A percentile compares a stretch with the other conserved stretches of the same genome.
These are phyloP conservation scores for Pantala flavescens DNA, from an alignment of 1,140 invertebrate genomes.

Conservation along the genomic window DNA sequence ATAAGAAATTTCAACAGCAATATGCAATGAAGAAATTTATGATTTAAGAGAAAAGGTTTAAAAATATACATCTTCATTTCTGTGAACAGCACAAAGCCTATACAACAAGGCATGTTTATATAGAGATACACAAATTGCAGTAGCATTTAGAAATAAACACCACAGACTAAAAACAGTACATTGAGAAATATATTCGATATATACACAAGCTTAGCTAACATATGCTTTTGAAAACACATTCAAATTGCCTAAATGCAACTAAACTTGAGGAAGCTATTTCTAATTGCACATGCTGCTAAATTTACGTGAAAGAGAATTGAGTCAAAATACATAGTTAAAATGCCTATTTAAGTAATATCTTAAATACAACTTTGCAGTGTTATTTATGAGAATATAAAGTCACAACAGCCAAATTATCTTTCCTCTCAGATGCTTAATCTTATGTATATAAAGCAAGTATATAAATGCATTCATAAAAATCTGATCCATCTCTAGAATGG, in stretches of 20 bases:
- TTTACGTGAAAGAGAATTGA: not conserved
- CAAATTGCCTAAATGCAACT: too few relatives aligned
- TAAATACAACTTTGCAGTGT: not conserved
- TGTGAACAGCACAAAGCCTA: constrained; percentile 1
- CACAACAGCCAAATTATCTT: not conserved
- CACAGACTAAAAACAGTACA: not conserved
- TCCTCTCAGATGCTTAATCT: not conserved
- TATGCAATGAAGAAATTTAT: not conserved
- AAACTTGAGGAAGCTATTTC: too few relatives aligned
- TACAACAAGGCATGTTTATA: not conserved
- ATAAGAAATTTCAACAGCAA: not conserved
- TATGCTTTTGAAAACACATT: too few relatives aligned
- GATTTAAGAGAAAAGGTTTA: not conserved
- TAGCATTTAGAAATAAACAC: not conserved
- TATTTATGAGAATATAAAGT: constrained; percentile 1
- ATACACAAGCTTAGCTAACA: not conserved
- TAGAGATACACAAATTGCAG: not conserved
- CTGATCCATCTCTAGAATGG: constrained; percentile 8
- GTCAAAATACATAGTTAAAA: not conserved
- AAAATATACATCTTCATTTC: not conserved
- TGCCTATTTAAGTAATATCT: not conserved
- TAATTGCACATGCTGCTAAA: not conserved
- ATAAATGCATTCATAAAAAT: constrained; percentile 11
- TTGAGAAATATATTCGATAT: not conserved
- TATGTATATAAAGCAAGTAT: not conserved